These are phyloP conservation scores for Ellobium chinense DNA, from an alignment of 2,888 invertebrate genomes.

Conservation along the genomic window DNA sequence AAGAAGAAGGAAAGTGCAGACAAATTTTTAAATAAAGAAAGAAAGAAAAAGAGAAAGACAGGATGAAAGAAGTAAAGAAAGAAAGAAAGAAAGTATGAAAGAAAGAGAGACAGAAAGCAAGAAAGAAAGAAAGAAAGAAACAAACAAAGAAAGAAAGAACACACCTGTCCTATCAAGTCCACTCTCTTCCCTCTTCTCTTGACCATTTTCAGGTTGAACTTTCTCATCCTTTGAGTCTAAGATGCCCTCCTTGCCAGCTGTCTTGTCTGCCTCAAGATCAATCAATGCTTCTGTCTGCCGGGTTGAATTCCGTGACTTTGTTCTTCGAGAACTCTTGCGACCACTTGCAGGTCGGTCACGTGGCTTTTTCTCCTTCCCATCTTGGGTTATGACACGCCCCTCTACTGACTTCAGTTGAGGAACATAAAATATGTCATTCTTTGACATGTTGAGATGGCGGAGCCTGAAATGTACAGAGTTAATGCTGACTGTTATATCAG, in stretches of 20 bases:
- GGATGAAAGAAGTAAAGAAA: neutral
- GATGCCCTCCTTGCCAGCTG: slow-evolving; percentile 33
- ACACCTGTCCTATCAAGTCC: neutral
- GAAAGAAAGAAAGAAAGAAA: slow-evolving; percentile 1
- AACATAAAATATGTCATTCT: slow-evolving; percentile 74
- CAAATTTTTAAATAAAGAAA: neutral
- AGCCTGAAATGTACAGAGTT: too few relatives aligned
- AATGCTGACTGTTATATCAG: too few relatives aligned
- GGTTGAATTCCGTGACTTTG: slow-evolving; percentile 13
- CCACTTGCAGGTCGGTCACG: slow-evolving; percentile 12
- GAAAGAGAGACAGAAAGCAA: slow-evolving; percentile 28
- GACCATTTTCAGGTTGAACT: neutral
- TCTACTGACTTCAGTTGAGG: slow-evolving; percentile 75
- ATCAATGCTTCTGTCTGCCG: neutral
- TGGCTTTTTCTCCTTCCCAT: slow-evolving; percentile 33
- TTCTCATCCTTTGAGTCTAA: neutral
- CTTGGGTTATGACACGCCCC: slow-evolving; percentile 68
- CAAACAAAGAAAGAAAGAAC: neutral
- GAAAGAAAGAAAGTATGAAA: slow-evolving; percentile 3
- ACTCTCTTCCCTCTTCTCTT: slow-evolving; percentile 1
- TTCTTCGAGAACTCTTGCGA: slow-evolving; percentile 19
- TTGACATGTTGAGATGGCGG: slow-evolving; percentile 74
- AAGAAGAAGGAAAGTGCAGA: neutral
- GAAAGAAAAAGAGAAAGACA: slow-evolving; percentile 9
- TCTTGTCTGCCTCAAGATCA: slow-evolving; percentile 9